Evolutionary conservation across 2,888 invertebrate genomes (phyloP), one percentile per base, ranked within the genome.

Genomic region (Acheta domesticus): DNA sequence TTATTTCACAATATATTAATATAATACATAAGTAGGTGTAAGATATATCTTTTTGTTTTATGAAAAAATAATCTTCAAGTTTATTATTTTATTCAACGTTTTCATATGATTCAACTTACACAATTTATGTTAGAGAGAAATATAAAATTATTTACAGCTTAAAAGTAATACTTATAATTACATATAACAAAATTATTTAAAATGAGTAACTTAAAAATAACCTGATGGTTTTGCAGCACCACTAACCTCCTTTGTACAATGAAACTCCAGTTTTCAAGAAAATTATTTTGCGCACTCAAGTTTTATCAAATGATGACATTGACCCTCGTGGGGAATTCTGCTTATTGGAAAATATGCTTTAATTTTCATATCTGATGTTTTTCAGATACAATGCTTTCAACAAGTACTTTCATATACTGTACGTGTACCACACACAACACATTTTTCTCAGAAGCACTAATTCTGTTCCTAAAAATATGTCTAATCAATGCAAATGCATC

Each of bases 1-100:
- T 62, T 62, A 62, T 62, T 62, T 62, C n/a, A 62, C 62, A 62
- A 62, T 62, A 62, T 62, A 62, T 62, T 62, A 62, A 62, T 62
- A 62, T 62, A 62, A 62, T 62, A 62, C 62, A 62, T 62, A 62
- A 62, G 16, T 62, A 62, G n/a, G n/a, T 62, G 16, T 19, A n/a
- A 62, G 14, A 62, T n/a, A 62, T 62, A 62, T 62, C n/a, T 62
- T 62, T 62, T 62, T 62, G n/a, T 62, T 36, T 36, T 36, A 36
- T 62, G 62, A 14, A 62, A 62, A 62, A 62, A 62, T 62, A 62
- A 62, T 62, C 14, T 62, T 62, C n/a, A 19, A 62, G 16, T 62
- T 19, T 14, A 62, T 62, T 62, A 62, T n/a, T 62, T 19, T 14
- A 62, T 62, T 62, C n/a, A 62, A 62, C 62, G 36, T 62, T 19